phyloP scores from a whole-genome alignment of 2,113 vertebrate species.

The Pelobates fuscus region DNA sequence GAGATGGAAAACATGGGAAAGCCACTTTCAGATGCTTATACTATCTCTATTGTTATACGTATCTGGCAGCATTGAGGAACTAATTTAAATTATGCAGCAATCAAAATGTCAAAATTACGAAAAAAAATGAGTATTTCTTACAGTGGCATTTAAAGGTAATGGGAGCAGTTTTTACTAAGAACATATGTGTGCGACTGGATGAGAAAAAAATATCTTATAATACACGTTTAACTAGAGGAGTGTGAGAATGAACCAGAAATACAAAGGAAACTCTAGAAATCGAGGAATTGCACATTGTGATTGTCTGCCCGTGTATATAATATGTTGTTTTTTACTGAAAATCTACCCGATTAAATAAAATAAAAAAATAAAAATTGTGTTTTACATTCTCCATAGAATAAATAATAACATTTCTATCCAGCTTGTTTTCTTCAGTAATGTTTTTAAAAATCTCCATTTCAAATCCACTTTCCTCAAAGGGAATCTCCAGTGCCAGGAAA shows the following conservation, averaged over 20 bases:
- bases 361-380: too few relatives aligned
- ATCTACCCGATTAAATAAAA: too few relatives aligned
- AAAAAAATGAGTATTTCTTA: conserved; percentile 36
- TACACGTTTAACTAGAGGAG: conserved; percentile 18
- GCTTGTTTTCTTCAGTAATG: too few relatives aligned
- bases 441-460: too few relatives aligned
- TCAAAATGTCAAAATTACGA: conserved; percentile 39
- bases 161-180: conserved; percentile 31
- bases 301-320: too few relatives aligned
- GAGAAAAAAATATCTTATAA: conserved; percentile 26
- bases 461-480: too few relatives aligned
- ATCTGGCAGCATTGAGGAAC: conserved; percentile 21
- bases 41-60: conserved; percentile 32
- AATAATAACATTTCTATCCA: too few relatives aligned
- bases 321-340: not conserved
- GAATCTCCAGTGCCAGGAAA: too few relatives aligned
- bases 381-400: too few relatives aligned
- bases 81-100: conserved; percentile 40
- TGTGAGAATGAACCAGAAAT: conserved; percentile 35
- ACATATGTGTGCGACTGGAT: conserved; percentile 38
- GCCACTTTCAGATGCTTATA: not conserved
- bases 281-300: not conserved
- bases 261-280: conserved; percentile 24
- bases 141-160: conserved; percentile 24
- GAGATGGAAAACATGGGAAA: conserved; percentile 17